phyloP scores from a whole-genome alignment of 1,140 invertebrate genomes.

The Cydia fagiglandana region DNA sequence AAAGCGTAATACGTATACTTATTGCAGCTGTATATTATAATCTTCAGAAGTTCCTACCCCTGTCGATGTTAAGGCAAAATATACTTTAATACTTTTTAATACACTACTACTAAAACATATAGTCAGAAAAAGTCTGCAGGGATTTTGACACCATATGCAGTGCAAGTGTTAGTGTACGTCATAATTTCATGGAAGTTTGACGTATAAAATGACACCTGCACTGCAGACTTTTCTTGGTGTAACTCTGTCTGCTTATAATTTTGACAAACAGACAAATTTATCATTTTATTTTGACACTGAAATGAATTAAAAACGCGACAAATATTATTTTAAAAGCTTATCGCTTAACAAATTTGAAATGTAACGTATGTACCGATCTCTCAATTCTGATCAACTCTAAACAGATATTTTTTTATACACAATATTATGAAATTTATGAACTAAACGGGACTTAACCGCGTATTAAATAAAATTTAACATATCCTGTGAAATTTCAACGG shows the following conservation, averaged over 20 bases:
- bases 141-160: no score
- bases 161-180: no score
- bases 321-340: not conserved
- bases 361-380: no score
- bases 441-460: no score
- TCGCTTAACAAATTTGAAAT: not conserved
- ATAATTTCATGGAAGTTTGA: no score
- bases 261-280: not conserved
- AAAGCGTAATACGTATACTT: constrained; percentile 9
- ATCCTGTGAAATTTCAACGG: not conserved
- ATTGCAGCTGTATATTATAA: not conserved
- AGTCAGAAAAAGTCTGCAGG: no score
- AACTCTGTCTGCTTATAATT: not conserved
- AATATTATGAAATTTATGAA: no score
- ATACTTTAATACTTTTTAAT: constrained; percentile 4
- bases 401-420: no score
- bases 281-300: not conserved
- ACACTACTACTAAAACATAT: not conserved
- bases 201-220: no score
- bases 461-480: not conserved
- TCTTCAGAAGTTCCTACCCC: not conserved
- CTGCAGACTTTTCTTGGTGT: no score
- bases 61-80: not conserved
- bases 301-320: not conserved
- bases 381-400: no score